These are phyloP conservation scores for Arbacia lixula DNA, from an alignment of 53 echinoderm and acorn worm species.

Conservation along the genomic window DNA sequence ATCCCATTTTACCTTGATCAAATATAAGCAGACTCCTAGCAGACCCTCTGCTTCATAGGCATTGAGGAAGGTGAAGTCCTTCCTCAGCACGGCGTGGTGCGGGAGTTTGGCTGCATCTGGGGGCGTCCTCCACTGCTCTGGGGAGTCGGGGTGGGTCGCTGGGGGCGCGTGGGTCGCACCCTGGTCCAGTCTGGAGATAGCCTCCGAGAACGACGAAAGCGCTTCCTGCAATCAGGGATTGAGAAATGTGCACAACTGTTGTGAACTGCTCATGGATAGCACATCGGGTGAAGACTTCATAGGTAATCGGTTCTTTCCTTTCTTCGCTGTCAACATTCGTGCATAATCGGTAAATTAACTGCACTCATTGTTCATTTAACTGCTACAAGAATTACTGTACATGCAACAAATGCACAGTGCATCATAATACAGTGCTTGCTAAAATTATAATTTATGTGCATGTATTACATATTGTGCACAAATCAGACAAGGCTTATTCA, in stretches of 20 bases:
- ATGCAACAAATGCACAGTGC: too few relatives aligned
- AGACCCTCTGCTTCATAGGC: constrained; percentile 94
- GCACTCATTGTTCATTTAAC: too few relatives aligned
- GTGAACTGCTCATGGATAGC: too few relatives aligned
- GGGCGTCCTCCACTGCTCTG: background rate
- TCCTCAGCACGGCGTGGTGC: constrained; percentile 68
- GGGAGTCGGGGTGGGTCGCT: background rate
- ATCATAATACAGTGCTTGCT: too few relatives aligned
- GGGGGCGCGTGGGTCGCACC: constrained; percentile 17
- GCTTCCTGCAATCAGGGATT: constrained; percentile 67
- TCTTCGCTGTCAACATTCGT: too few relatives aligned
- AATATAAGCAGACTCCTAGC: constrained; percentile 77
- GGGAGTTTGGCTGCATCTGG: constrained; percentile 53
- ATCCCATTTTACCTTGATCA: constrained; percentile 72
- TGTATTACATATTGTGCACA: too few relatives aligned
- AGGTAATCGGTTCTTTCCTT: too few relatives aligned
- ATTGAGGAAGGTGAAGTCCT: constrained; percentile 74
- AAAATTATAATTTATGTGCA: too few relatives aligned
- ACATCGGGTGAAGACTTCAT: too few relatives aligned
- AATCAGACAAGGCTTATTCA: too few relatives aligned
- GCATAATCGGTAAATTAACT: too few relatives aligned
- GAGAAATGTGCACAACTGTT: background rate
- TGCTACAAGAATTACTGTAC: too few relatives aligned
- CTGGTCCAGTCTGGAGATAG: constrained; percentile 69
- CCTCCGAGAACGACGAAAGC: constrained; percentile 74